These are phyloP conservation scores for Brachynemurus nebulosus DNA, from an alignment of 2,888 invertebrate species.

Conservation along the genomic window DNA sequence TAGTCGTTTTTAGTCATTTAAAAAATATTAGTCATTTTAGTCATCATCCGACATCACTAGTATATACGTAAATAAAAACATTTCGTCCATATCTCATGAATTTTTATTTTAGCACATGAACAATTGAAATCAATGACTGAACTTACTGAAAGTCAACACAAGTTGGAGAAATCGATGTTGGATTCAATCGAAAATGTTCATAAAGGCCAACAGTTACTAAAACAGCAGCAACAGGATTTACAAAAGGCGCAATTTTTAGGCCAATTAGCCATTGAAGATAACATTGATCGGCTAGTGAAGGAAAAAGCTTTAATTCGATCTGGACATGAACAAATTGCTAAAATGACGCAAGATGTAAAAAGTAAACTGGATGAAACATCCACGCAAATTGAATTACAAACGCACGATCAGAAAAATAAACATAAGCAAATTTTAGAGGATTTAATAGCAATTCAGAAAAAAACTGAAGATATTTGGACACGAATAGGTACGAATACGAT, in stretches of 20 bases:
- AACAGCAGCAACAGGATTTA: conserved; percentile 38
- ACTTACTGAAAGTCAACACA: conserved; percentile 33
- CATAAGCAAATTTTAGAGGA: conserved; percentile 40
- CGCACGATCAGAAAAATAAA: conserved; percentile 33
- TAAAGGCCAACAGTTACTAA: conserved; percentile 33
- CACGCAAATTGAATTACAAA: conserved; percentile 34
- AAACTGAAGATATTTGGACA: conserved; percentile 38
- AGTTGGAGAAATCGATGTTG: conserved; percentile 31
- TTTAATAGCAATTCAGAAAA: conserved; percentile 37
- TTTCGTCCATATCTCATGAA: conserved; percentile 8
- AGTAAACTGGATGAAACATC: conserved; percentile 38
- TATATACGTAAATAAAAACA: too few relatives aligned
- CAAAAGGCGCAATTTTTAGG: conserved; percentile 34
- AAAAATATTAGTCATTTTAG: too few relatives aligned
- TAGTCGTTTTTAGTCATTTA: too few relatives aligned
- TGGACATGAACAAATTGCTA: conserved; percentile 39
- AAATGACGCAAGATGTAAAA: conserved; percentile 39
- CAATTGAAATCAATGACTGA: conserved; percentile 32
- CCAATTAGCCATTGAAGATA: conserved; percentile 36
- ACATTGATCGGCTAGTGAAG: conserved; percentile 38
- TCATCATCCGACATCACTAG: too few relatives aligned
- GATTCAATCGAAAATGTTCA: conserved; percentile 31
- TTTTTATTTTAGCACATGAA: conserved; percentile 26
- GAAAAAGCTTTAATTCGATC: conserved; percentile 44
- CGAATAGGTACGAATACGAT: conserved; percentile 33